Evolutionary conservation across 2,888 invertebrate genomes (phyloP), one percentile per base, ranked within the genome.

Genomic region (Trichacis sp.): DNA sequence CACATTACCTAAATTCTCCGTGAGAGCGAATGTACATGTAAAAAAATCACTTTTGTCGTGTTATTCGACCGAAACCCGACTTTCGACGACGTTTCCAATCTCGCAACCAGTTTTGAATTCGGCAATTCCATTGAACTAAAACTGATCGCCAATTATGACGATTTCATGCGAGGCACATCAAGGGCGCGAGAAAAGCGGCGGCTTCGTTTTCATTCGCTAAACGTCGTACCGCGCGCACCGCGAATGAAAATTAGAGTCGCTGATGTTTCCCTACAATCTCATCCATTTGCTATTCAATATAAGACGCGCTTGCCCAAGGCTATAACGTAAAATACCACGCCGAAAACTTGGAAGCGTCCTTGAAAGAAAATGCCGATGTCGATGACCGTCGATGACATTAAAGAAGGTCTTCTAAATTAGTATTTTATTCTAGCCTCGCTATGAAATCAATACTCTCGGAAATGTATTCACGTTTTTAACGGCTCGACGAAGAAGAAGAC

Each of bases 321-420:
- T 24, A 8, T 3, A 24, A 24, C 4, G n/a, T n/a, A n/a, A 6
- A 33, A 33, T n/a, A n/a, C 33, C 8, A n/a, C 33, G 33, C 33
- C 33, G n/a, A 33, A 33, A 15, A 12, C 40, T 33, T 33, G 33
- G 2, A n/a, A n/a, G 15, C 40, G 24, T 24, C 24, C 24, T 24
- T 24, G 24, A 9, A 40, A 40, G 40, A 40, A 40, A 40, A 40
- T 40, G 40, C 15, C 14, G 40, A 14, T 40, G 40, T 40, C 40
- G 40, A 40, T 15, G 15, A 40, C 40, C 40, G 40, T 14, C n/a
- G 5, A 6, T 40, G 40, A 40, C 40, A 40, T 40, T 40, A 40
- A 14, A 33, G 33, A 33, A 15, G 2, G 6, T 40, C 40, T 15
- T 15, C 40, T 4, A 40, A 40, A 40, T 15, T 40, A 12, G 15